phyloP scores from a whole-genome alignment of 2,113 vertebrate species.

The Odontesthes bonariensis region DNA sequence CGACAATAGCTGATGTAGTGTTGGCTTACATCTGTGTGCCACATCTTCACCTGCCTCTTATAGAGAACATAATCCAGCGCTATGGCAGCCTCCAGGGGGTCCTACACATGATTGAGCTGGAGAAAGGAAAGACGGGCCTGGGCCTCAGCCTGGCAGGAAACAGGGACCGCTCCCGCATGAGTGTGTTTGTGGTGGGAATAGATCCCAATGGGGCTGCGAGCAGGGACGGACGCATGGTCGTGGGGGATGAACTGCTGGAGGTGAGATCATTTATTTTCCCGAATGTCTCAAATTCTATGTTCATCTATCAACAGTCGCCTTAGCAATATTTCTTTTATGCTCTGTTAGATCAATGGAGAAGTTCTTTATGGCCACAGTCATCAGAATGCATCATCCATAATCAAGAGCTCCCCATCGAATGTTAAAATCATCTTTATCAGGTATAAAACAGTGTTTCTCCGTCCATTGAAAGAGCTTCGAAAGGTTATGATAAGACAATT shows the following conservation, averaged over 20 bases:
- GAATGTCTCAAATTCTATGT: neutral
- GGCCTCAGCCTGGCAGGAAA: conserved; percentile 98
- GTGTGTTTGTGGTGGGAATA: conserved; percentile 97
- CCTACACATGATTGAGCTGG: conserved; percentile 92
- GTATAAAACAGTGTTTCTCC: conserved; percentile 70
- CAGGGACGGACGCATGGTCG: conserved; percentile 90
- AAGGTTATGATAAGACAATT: too few relatives aligned
- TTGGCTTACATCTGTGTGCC: conserved; percentile 46
- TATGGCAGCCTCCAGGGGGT: conserved; percentile 91
- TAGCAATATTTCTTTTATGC: neutral
- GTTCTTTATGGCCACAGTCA: conserved; percentile 96
- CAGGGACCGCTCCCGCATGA: conserved; percentile 95
- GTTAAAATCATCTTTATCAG: conserved; percentile 96
- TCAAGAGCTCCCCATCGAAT: conserved; percentile 93
- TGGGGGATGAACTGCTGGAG: conserved; percentile 97
- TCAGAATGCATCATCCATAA: conserved; percentile 97
- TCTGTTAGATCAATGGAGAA: conserved; percentile 92
- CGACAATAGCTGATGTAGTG: neutral
- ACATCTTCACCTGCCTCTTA: conserved; percentile 36
- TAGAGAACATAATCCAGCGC: conserved; percentile 89
- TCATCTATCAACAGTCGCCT: neutral
- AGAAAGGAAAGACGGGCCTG: conserved; percentile 94
- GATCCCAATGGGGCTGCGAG: conserved; percentile 94
- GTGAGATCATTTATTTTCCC: conserved; percentile 66
- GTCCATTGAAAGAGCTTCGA: neutral